A percentile compares a stretch with the other conserved stretches of the same genome.
Conservation (phyloP, 2,888 invertebrate genomes). For the Brachyptera risi region DNA sequence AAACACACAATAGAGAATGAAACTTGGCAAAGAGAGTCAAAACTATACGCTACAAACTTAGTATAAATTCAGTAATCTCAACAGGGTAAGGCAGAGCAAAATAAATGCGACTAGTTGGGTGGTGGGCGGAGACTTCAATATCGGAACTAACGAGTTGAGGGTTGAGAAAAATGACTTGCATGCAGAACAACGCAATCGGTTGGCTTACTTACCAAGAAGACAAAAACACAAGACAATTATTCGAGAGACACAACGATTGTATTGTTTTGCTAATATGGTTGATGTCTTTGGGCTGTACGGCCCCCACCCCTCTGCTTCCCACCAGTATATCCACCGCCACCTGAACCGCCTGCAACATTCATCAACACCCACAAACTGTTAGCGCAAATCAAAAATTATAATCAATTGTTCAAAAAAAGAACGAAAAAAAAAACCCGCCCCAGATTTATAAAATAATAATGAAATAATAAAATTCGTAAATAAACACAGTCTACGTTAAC, state of each 20-base stretch:
- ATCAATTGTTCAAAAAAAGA: too few species aligned
- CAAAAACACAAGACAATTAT: constrained; percentile 32
- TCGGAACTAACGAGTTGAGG: not conserved
- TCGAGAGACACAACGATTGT: constrained; percentile 25
- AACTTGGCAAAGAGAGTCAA: not conserved
- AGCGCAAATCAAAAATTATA: too few species aligned
- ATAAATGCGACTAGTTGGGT: not conserved
- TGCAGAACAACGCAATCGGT: not conserved
- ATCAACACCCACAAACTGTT: constrained; percentile 27
- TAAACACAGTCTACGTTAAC: too few species aligned
- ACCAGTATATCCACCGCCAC: constrained; percentile 55
- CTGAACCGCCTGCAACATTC: constrained; percentile 34
- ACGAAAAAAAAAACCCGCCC: too few species aligned
- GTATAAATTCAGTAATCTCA: constrained; percentile 26
- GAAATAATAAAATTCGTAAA: too few species aligned
- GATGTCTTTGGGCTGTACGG: constrained; percentile 75
- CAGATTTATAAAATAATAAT: too few species aligned
- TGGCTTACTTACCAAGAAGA: constrained; percentile 35
- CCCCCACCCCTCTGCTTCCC: constrained; percentile 76
- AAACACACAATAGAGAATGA: not conserved
- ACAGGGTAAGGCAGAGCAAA: not conserved
- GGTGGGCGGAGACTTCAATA: too few species aligned
- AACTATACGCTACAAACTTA: constrained; percentile 20
- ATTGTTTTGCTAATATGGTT: constrained; percentile 66
- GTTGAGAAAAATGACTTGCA: not conserved